phyloP scores from a whole-genome alignment of 2,113 vertebrate species.

The Archocentrus centrarchus region DNA sequence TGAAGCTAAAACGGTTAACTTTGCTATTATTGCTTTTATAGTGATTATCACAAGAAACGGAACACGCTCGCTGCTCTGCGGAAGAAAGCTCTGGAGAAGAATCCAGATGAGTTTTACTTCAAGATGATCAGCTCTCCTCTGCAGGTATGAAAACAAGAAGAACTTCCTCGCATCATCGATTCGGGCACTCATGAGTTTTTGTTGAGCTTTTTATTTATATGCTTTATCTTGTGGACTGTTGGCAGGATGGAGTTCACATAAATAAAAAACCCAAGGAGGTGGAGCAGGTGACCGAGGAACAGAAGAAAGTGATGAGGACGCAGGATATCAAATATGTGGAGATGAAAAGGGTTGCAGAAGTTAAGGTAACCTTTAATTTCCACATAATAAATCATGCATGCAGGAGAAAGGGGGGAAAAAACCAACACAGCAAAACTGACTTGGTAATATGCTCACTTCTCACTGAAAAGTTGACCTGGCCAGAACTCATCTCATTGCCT shows the following conservation, averaged over 20 bases:
- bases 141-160: conserved; percentile 77
- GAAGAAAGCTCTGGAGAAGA: conserved; percentile 94
- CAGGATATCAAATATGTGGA: conserved; percentile 95
- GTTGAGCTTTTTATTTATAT: rapidly evolving
- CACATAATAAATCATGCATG: neutral
- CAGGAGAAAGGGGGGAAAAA: neutral
- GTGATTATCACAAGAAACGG: conserved; percentile 93
- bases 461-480: neutral
- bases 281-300: conserved; percentile 87
- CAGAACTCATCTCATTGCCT: neutral
- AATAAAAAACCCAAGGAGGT: conserved; percentile 81
- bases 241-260: conserved; percentile 91
- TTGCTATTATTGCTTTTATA: conserved; percentile 51
- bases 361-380: conserved; percentile 71
- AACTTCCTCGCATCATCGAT: neutral
- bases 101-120: conserved; percentile 97
- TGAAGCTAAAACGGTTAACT: neutral
- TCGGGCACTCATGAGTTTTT: neutral
- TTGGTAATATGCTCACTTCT: neutral
- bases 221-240: neutral
- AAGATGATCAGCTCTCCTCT: conserved; percentile 90
- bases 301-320: conserved; percentile 92
- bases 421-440: neutral
- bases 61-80: conserved; percentile 89
- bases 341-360: conserved; percentile 94